Evolutionary conservation across 2,888 invertebrate species (phyloP), one percentile per base, ranked within the genome.

Genomic region (Lymantria dispar): DNA sequence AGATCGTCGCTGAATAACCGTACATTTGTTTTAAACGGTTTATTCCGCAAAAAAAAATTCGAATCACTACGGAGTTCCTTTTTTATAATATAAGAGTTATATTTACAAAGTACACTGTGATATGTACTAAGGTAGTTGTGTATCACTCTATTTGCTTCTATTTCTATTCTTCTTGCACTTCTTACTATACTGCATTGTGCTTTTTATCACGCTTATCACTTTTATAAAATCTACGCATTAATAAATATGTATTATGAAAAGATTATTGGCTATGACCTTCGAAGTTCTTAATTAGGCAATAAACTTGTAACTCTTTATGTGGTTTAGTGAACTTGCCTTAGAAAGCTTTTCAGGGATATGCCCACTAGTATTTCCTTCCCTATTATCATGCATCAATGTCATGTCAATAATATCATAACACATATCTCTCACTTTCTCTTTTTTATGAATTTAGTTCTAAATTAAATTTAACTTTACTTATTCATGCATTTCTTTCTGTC

Each of bases 11-110:
- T 66, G 88, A 80, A 86, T 88, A 82, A 80, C 90, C 88, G 91
- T 87, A 90, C 87, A 91, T 91, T 90, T 91, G 91, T 90, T 91
- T 74, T 61, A 87, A 78, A 82, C 89, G 90, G 89, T 83, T 74
- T 74, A 86, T 85, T 88, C 83, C 78, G 84, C 83, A 64, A 48
- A 62, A 59, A 57, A 22, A 53, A 58, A 64, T 62, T 60, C 48
- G 52, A 66, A 71, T 79, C 84, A 83, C 80, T 60, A 52, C 70
- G 58, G 12, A 79, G 82, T 85, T 84, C 80, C 80, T 84, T 69
- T 15, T 56, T 48, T 37, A 50, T 22, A 64, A 59, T 52, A 72
- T 53, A 53, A 77, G 61, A 56, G 54, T 66, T 80, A 79, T 72
- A 72, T 74, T 70, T 75, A 67, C 56, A 78, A 86, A 86, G 83